Evolutionary conservation across 1,140 invertebrate genomes (phyloP).

Genomic region (Dinoponera quadriceps): DNA sequence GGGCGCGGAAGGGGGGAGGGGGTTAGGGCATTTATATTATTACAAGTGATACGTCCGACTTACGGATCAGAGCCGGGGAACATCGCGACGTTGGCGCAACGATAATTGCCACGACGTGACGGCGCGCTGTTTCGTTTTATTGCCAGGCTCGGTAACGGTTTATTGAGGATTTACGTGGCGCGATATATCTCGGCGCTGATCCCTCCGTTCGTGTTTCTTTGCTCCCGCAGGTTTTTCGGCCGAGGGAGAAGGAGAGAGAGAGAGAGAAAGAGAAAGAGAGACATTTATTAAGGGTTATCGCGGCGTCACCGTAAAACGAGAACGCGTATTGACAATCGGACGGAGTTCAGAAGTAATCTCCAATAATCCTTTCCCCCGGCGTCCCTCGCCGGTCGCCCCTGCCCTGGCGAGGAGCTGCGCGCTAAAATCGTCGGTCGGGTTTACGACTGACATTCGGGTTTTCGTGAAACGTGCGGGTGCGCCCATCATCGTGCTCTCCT

Average conservation of each 20-base stretch:
- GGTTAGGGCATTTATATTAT: conserved; percentile 57
- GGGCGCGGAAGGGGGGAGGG: no score
- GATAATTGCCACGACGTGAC: conserved; percentile 75
- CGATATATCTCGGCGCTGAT: conserved; percentile 75
- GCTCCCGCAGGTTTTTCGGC: conserved; percentile 73
- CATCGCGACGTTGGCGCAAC: conserved; percentile 68
- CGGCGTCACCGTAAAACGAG: conserved; percentile 72
- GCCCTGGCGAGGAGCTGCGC: not conserved
- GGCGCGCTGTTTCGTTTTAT: conserved; percentile 75
- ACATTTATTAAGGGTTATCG: conserved; percentile 78
- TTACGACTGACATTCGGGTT: conserved; percentile 52
- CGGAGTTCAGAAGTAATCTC: conserved; percentile 76
- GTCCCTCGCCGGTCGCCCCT: conserved; percentile 19
- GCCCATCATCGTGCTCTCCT: not conserved
- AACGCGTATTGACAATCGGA: conserved; percentile 77
- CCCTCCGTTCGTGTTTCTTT: conserved; percentile 74
- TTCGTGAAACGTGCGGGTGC: conserved; percentile 25
- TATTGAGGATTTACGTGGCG: conserved; percentile 76
- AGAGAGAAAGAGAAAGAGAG: conserved; percentile 27
- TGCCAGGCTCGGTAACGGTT: conserved; percentile 74
- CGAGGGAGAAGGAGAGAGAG: not conserved
- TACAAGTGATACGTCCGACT: conserved; percentile 52
- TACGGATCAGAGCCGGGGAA: conserved; percentile 45
- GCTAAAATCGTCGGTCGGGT: conserved; percentile 59
- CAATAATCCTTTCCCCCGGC: conserved; percentile 73